A percentile compares a stretch with the other conserved stretches of the same genome.
phyloP scores from a whole-genome alignment of 2,888 invertebrate species.

The Alsophila aescularia region DNA sequence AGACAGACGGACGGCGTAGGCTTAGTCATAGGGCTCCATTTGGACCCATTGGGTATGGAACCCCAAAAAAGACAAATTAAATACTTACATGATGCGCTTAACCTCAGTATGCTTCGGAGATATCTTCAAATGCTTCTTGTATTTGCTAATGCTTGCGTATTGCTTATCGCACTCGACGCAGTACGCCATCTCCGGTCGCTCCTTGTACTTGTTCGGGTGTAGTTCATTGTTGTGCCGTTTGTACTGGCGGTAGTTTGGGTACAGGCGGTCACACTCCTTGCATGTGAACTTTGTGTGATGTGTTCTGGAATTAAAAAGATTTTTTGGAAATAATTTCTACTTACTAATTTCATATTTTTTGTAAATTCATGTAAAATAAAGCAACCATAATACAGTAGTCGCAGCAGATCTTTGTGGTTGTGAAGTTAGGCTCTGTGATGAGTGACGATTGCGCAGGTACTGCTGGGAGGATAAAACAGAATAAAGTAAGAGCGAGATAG shows the following conservation, averaged over 20 bases:
- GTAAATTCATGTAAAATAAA: too few relatives aligned
- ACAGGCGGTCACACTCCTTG: conserved; percentile 31
- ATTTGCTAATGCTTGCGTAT: conserved; percentile 33
- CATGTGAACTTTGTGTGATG: conserved; percentile 38
- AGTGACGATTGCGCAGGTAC: too few relatives aligned
- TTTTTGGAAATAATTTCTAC: too few relatives aligned
- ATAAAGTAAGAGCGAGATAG: too few relatives aligned
- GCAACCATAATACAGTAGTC: too few relatives aligned
- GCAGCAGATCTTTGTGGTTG: too few relatives aligned
- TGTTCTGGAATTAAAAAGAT: conserved; percentile 18
- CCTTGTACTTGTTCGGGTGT: conserved; percentile 25
- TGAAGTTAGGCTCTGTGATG: too few relatives aligned
- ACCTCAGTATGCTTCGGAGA: conserved; percentile 18
- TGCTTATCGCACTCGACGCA: conserved; percentile 44
- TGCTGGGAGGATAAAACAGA: too few relatives aligned
- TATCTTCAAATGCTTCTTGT: conserved; percentile 36
- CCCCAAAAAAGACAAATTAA: too few relatives aligned
- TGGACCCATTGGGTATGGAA: background rate
- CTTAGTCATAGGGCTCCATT: background rate
- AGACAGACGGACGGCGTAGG: too few relatives aligned
- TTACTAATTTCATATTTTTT: too few relatives aligned
- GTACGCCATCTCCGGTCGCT: conserved; percentile 41
- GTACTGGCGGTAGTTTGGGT: conserved; percentile 28
- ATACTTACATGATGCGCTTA: conserved; percentile 29
- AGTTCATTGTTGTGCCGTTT: conserved; percentile 28